Base-by-base conservation (phyloP, 2,113 vertebrate genomes). In the Stictonetta naevosa region DNA sequence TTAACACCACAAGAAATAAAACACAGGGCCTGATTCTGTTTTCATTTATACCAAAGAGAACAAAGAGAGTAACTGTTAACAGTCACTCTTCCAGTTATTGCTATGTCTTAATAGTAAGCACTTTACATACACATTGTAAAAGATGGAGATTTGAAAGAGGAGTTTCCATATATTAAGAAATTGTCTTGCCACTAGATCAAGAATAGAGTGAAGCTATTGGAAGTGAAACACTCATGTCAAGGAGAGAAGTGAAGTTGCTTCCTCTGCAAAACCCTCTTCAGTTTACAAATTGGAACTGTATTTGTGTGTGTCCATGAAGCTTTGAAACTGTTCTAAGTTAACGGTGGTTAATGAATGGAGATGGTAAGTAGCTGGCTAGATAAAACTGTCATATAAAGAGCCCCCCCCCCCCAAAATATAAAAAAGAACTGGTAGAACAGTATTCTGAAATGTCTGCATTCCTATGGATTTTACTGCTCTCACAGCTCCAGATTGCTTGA, bases 391-490 rank as follows among this genome's bases (percentile, higher is more conserved):
- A 40, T 48, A 26, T 71, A 67, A 90, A 75, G 28, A 4, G 38
- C 38, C 38, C n/a, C 52, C 25, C 38, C 38, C n/a, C 52, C 25
- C 16, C 52, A 83, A 83, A 83, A 60, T 66, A 40, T 33, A 36
- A 82, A 72, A n/a, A 83, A 68, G 34, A 76, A 69, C n/a, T 74
- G 48, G 10, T 38, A 68, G 73, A 64, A 75, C 4, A 38, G 0
- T 58, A 17, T 56, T 92, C 71, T 84, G 53, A 92, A 94, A 76
- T 88, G 75, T 81, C 71, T 95, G 10, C 28, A 33, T 86, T 91
- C 60, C 38, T 44, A 34, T 20, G 38, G 69, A 92, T 92, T 86
- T 92, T 95, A 29, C 42, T 86, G 40, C 74, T 92, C n/a, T 74
- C 84, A 38, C 0, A 4, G 25, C 60, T 88, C 36, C 4, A 13